Conservation (phyloP, 2,797 vertebrate genomes). For the Anomalospiza imberbis region DNA sequence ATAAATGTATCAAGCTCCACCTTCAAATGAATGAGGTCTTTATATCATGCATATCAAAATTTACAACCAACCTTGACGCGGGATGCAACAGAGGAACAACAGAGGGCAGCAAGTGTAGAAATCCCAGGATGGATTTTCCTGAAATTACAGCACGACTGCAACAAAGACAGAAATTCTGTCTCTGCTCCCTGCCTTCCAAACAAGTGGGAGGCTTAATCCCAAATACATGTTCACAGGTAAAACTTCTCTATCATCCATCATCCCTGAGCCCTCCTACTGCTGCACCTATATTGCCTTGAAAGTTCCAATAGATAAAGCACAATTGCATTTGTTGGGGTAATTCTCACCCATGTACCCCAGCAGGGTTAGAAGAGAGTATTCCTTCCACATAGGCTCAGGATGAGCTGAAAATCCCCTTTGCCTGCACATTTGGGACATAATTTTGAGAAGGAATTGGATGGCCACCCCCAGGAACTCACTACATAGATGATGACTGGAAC, state of each 20-base stretch:
- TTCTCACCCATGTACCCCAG: rapidly evolving
- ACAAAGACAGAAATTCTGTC: neutral
- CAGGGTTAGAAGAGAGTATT: neutral
- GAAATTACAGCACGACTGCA: neutral
- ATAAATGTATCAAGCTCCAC: neutral
- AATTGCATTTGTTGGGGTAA: neutral
- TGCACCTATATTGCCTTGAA: neutral
- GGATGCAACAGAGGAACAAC: neutral
- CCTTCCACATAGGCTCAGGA: neutral
- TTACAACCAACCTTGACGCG: neutral
- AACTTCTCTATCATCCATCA: neutral
- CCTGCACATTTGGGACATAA: neutral
- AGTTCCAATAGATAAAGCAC: neutral
- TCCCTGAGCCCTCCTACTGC: neutral
- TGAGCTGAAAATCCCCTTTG: neutral
- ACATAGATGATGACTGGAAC: neutral
- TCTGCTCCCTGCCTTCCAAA: neutral
- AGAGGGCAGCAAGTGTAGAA: neutral
- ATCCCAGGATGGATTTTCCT: neutral
- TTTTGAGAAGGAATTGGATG: neutral
- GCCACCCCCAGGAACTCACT: neutral
- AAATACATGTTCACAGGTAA: neutral
- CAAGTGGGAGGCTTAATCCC: neutral
- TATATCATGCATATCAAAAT: neutral
- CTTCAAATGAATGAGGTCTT: neutral